These are phyloP conservation scores for Acanthoscelides obtectus DNA, from an alignment of 2,888 invertebrate species.

Conservation along the genomic window DNA sequence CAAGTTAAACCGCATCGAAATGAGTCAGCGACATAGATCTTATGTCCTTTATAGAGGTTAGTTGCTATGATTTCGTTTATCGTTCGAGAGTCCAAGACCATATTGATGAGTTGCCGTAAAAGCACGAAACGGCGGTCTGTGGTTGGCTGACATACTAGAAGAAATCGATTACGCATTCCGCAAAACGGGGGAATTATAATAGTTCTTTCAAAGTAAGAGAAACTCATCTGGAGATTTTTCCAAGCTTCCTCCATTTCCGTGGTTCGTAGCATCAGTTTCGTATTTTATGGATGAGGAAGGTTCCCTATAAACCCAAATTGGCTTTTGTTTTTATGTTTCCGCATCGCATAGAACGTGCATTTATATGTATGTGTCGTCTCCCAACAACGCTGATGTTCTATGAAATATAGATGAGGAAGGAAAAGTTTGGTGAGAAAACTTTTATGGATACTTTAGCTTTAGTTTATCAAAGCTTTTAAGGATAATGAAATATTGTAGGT, in stretches of 20 bases:
- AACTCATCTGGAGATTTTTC: background rate
- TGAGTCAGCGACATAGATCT: too few species aligned
- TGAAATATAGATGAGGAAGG: background rate
- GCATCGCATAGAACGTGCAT: background rate
- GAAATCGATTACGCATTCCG: too few species aligned
- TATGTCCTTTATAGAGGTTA: too few species aligned
- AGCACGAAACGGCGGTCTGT: too few species aligned
- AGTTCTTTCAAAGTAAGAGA: background rate
- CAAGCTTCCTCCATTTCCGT: background rate
- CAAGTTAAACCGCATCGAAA: too few species aligned
- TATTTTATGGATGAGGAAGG: background rate
- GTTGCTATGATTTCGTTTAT: too few species aligned
- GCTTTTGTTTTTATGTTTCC: background rate
- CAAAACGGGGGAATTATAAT: background rate
- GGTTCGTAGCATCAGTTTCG: background rate
- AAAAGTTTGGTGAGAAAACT: background rate
- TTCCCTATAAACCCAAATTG: background rate
- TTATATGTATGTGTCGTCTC: background rate
- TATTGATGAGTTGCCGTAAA: too few species aligned
- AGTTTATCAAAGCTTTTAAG: background rate
- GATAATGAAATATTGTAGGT: too few species aligned
- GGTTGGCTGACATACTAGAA: too few species aligned
- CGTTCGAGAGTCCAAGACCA: too few species aligned
- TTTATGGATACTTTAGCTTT: background rate
- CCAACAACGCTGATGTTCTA: background rate